These are phyloP conservation scores for Lineus longissimus DNA, from an alignment of 1,140 invertebrate genomes.

Conservation along the genomic window DNA sequence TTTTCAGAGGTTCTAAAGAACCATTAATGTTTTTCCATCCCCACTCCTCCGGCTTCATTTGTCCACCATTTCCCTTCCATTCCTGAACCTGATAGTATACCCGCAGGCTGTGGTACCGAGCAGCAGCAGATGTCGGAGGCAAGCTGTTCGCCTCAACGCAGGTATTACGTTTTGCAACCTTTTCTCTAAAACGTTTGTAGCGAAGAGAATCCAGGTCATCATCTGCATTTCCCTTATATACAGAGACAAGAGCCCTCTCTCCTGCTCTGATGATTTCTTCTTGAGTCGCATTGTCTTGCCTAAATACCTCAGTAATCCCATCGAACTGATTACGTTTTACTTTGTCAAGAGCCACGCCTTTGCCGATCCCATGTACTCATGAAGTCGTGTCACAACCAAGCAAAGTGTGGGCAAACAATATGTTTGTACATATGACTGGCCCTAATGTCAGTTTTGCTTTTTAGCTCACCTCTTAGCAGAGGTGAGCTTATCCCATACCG, in stretches of 20 bases:
- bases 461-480: no score
- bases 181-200: neutral
- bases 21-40: conserved; percentile 17
- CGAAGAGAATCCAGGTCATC: neutral
- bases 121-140: neutral
- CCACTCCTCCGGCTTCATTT: conserved; percentile 6
- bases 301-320: conserved; percentile 5
- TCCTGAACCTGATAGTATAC: neutral
- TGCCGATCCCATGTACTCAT: conserved; percentile 17
- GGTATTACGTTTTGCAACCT: neutral
- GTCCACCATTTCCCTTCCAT: neutral
- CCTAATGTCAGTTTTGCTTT: no score
- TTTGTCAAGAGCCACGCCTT: conserved; percentile 9
- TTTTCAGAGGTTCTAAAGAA: conserved; percentile 14
- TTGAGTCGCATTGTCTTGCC: neutral
- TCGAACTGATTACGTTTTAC: neutral
- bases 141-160: neutral
- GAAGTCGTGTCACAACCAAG: conserved; percentile 23
- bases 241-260: conserved; percentile 7
- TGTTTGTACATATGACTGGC: neutral
- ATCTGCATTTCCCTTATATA: conserved; percentile 11
- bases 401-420: conserved; percentile 14
- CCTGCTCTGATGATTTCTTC: conserved; percentile 16
- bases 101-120: neutral
- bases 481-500: no score